phyloP scores from a whole-genome alignment of 2,113 vertebrate species.

The Perccottus glenii region DNA sequence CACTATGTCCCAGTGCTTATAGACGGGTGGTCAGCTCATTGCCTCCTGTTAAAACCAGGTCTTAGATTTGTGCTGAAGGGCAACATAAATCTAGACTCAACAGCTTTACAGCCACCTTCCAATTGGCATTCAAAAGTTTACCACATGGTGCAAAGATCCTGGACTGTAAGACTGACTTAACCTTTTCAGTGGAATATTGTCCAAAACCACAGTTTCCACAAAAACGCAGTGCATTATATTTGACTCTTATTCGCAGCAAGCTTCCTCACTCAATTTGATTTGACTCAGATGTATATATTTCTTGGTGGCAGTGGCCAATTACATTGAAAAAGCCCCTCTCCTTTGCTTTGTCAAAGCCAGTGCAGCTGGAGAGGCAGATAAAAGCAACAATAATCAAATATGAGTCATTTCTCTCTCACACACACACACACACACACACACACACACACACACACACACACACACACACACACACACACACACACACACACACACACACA shows the following conservation, averaged over 20 bases:
- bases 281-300: conserved; percentile 45
- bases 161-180: conserved; percentile 4
- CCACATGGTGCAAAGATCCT: conserved; percentile 20
- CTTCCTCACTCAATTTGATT: conserved; percentile 31
- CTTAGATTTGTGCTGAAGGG: conserved; percentile 3
- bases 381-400: conserved; percentile 59
- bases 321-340: conserved; percentile 37
- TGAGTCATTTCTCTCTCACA: conserved; percentile 13
- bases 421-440: conserved; percentile 5
- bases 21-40: conserved; percentile 11
- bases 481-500: too few relatives aligned
- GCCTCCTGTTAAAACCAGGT: conserved; percentile 48
- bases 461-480: too few relatives aligned
- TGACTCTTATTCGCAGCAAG: conserved; percentile 38
- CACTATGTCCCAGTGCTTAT: conserved; percentile 1
- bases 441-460: background rate
- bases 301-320: conserved; percentile 44
- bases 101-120: conserved; percentile 22
- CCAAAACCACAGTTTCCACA: conserved; percentile 10
- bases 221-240: conserved; percentile 18
- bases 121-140: conserved; percentile 41
- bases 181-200: conserved; percentile 32
- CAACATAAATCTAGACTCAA: conserved; percentile 34
- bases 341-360: conserved; percentile 55
- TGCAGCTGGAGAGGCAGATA: conserved; percentile 62